A percentile compares a stretch with the other conserved stretches of the same genome.
Evolutionary conservation across 2,113 vertebrate species (phyloP).

Genomic region (Pomatostomus ruficeps): DNA sequence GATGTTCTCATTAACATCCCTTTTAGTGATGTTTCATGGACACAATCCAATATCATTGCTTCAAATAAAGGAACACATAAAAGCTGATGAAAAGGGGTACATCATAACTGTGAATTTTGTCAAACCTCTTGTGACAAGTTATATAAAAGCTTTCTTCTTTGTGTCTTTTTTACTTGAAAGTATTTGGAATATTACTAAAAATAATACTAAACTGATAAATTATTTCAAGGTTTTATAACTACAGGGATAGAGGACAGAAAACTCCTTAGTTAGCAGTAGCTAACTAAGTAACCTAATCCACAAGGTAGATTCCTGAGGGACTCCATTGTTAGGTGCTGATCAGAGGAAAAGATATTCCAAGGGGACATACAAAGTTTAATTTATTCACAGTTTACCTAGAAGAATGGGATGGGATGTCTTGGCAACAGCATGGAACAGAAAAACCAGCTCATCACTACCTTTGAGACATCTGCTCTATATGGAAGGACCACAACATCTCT

Average conservation of each 20-base stretch:
- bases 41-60: neutral
- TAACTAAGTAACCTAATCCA: too few relatives aligned
- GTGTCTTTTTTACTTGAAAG: neutral
- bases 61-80: neutral
- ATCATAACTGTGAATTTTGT: neutral
- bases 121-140: neutral
- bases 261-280: neutral
- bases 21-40: constrained; percentile 15
- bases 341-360: neutral
- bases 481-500: neutral
- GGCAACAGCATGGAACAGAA: neutral
- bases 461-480: neutral
- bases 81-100: constrained; percentile 7
- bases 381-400: neutral
- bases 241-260: neutral
- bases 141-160: neutral
- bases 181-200: neutral
- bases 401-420: neutral
- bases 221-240: neutral
- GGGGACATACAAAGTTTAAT: neutral
- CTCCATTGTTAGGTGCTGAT: neutral
- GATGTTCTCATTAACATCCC: constrained; percentile 30
- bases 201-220: neutral
- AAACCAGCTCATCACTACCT: neutral
- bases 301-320: neutral